These are phyloP conservation scores for Albula glossodonta DNA, from an alignment of 2,113 vertebrate species.

Conservation along the genomic window DNA sequence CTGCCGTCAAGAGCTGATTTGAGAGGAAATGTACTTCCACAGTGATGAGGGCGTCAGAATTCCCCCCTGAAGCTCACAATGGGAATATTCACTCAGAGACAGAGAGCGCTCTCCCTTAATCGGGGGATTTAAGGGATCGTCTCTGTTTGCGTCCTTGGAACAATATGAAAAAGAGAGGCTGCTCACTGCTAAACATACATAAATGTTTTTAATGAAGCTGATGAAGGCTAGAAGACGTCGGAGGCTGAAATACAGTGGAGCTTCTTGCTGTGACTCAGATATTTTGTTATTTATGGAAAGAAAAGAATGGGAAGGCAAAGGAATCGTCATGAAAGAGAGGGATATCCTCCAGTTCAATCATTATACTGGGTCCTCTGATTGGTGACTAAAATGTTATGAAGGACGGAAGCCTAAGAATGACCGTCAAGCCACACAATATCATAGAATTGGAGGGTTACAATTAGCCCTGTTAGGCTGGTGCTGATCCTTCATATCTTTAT, in stretches of 20 bases:
- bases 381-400: too few relatives aligned
- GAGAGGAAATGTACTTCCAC: slow-evolving; percentile 39
- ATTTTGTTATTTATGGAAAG: slow-evolving; percentile 39
- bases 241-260: slow-evolving; percentile 66
- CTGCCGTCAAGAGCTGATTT: slow-evolving; percentile 41
- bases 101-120: slow-evolving; percentile 64
- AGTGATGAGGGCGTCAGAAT: slow-evolving; percentile 35
- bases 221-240: slow-evolving; percentile 63
- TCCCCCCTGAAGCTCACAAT: slow-evolving; percentile 65
- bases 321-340: too few relatives aligned
- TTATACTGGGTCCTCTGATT: too few relatives aligned
- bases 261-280: slow-evolving; percentile 59
- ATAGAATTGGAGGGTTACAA: slow-evolving; percentile 38
- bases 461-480: slow-evolving; percentile 41
- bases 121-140: slow-evolving; percentile 77
- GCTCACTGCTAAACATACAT: background rate
- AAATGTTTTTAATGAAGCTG: slow-evolving; percentile 40
- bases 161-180: slow-evolving; percentile 72
- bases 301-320: too few relatives aligned
- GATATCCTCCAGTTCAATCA: too few relatives aligned
- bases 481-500: slow-evolving; percentile 46
- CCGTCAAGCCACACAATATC: slow-evolving; percentile 25
- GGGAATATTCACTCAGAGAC: slow-evolving; percentile 67
- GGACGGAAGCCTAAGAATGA: too few relatives aligned
- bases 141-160: slow-evolving; percentile 83